A percentile compares a stretch with the other conserved stretches of the same genome.
Evolutionary conservation across 2,888 invertebrate genomes (phyloP).

Genomic region (Idaea straminata): DNA sequence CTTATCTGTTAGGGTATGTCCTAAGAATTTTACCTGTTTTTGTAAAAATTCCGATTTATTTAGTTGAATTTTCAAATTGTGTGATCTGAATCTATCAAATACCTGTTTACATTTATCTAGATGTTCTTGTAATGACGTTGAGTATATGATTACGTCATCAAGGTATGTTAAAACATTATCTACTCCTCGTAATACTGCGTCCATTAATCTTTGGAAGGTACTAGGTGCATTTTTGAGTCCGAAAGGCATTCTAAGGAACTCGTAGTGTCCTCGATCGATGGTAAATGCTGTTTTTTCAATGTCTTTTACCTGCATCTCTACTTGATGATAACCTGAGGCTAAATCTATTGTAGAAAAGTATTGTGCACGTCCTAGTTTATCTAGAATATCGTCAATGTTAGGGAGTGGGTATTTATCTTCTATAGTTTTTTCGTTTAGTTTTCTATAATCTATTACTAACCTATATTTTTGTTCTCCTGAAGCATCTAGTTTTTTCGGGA

Average conservation of each 20-base stretch:
- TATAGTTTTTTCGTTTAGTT: conserved; percentile 6
- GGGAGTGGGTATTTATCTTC: conserved; percentile 4
- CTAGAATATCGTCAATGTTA: conserved; percentile 3
- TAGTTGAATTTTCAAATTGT: conserved; percentile 30
- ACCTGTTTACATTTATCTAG: conserved; percentile 25
- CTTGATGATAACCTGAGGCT: conserved; percentile 31
- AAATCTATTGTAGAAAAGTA: conserved; percentile 34
- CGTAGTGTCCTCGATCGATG: conserved; percentile 39
- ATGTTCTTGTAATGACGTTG: conserved; percentile 28
- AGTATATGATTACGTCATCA: conserved; percentile 45
- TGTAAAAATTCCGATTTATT: conserved; percentile 27
- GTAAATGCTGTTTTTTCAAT: conserved; percentile 41
- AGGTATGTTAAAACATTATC: conserved; percentile 39
- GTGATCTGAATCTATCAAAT: conserved; percentile 26
- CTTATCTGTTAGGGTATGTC: not conserved
- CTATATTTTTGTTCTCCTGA: conserved; percentile 4
- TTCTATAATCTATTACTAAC: conserved; percentile 8
- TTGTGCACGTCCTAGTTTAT: conserved; percentile 16
- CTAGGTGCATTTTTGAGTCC: conserved; percentile 39
- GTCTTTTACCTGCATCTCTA: conserved; percentile 17
- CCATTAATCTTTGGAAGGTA: conserved; percentile 45
- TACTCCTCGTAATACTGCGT: conserved; percentile 36
- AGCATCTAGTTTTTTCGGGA: conserved; percentile 7
- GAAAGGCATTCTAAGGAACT: conserved; percentile 42
- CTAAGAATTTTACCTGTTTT: conserved; percentile 4